Conservation (phyloP, 2,888 invertebrate species). For the Plagiodera versicolora region DNA sequence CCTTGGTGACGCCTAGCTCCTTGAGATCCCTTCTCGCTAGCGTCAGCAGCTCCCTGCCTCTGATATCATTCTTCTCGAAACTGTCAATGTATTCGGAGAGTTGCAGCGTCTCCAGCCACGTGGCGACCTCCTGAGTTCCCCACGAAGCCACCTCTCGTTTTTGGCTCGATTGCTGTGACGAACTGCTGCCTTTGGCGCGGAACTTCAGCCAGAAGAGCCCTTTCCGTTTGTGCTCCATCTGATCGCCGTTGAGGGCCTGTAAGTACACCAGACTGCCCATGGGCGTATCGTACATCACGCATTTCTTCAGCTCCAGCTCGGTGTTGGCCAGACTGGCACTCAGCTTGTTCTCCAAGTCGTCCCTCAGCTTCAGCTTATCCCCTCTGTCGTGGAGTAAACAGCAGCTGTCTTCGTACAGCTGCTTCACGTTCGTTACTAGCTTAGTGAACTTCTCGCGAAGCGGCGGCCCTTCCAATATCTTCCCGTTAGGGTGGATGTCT, state of each 20-base stretch:
- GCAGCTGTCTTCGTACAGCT: constrained; percentile 75
- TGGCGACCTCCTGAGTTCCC: constrained; percentile 87
- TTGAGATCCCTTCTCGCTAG: constrained; percentile 84
- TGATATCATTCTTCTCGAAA: constrained; percentile 88
- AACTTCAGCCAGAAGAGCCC: constrained; percentile 73
- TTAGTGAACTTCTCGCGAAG: constrained; percentile 74
- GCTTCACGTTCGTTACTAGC: constrained; percentile 66
- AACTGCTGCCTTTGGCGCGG: constrained; percentile 55
- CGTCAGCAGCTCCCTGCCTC: constrained; percentile 84
- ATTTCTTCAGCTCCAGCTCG: constrained; percentile 73
- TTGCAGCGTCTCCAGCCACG: constrained; percentile 88
- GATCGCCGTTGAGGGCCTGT: constrained; percentile 58
- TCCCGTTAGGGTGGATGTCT: constrained; percentile 79
- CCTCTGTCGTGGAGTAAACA: constrained; percentile 69
- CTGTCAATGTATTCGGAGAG: constrained; percentile 89
- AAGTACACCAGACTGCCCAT: constrained; percentile 63
- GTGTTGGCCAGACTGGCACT: constrained; percentile 68
- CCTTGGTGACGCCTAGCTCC: constrained; percentile 91
- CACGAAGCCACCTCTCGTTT: constrained; percentile 66
- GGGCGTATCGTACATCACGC: constrained; percentile 61
- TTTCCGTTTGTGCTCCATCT: constrained; percentile 60
- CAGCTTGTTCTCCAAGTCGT: constrained; percentile 70
- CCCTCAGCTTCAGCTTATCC: constrained; percentile 64
- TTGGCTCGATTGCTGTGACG: constrained; percentile 56
- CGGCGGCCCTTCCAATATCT: constrained; percentile 75